phyloP scores from a whole-genome alignment of 2,888 invertebrate genomes.

The Tenthredo notha region DNA sequence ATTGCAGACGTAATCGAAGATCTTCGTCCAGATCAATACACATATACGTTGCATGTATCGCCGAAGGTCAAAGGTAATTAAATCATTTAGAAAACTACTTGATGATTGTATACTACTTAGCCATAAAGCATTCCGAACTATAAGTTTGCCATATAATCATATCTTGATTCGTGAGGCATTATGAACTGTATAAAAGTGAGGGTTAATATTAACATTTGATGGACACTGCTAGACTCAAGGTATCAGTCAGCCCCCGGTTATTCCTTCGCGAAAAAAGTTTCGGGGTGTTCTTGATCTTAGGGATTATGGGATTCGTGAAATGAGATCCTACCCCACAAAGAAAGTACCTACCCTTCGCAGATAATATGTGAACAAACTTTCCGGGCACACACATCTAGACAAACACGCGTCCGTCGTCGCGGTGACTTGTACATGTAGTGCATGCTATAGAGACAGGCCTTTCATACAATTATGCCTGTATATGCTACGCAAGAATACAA shows the following conservation, averaged over 20 bases:
- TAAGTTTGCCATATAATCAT: background rate
- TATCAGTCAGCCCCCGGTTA: conserved; percentile 50
- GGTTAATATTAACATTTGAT: conserved; percentile 39
- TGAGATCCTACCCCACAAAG: conserved; percentile 52
- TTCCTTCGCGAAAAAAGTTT: conserved; percentile 50
- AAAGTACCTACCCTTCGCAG: conserved; percentile 49
- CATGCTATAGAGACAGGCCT: background rate
- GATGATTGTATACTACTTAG: background rate
- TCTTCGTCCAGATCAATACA: background rate
- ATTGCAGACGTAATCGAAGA: background rate
- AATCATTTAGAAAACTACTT: background rate
- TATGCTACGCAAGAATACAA: background rate
- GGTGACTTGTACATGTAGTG: conserved; percentile 14
- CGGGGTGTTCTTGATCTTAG: conserved; percentile 48
- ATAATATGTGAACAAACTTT: conserved; percentile 53
- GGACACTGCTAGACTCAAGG: conserved; percentile 39
- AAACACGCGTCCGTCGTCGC: conserved; percentile 10
- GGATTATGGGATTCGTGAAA: conserved; percentile 54
- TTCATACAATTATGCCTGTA: background rate
- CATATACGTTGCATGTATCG: background rate
- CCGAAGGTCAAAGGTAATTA: background rate
- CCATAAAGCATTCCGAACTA: background rate
- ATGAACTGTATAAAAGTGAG: conserved; percentile 32
- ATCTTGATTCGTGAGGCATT: background rate
- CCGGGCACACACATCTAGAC: conserved; percentile 32